Percentiles rank a stretch among this genome's conserved stretches.
Evolutionary conservation across 2,797 vertebrate genomes (phyloP).

Genomic region (Oceanodroma leucorhoa): DNA sequence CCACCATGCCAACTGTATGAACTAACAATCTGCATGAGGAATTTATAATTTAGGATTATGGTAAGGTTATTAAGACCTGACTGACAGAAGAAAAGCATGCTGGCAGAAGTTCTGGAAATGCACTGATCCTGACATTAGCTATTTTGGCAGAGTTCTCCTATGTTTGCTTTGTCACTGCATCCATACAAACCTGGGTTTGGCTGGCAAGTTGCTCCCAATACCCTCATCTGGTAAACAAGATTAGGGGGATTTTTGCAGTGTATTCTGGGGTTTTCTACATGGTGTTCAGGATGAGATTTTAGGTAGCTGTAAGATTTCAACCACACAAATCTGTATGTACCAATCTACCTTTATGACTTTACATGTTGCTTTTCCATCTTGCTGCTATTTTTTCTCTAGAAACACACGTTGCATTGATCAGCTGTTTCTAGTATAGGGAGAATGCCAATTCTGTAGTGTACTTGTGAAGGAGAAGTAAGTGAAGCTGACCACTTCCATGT

Average conservation of each 20-base stretch:
- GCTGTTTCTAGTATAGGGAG: neutral
- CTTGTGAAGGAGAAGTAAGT: neutral
- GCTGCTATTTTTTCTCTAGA: neutral
- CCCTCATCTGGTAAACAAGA: fast-evolving
- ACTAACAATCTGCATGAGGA: neutral
- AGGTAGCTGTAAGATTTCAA: neutral
- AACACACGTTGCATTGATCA: neutral
- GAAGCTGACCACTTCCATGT: neutral
- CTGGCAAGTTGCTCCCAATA: neutral
- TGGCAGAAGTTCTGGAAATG: neutral
- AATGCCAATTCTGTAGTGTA: neutral
- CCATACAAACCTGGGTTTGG: neutral
- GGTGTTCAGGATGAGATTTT: neutral
- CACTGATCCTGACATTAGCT: neutral
- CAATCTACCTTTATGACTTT: neutral
- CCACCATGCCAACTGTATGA: neutral
- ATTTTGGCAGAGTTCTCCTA: neutral
- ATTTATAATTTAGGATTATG: neutral
- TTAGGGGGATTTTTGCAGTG: neutral
- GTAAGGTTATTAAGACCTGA: neutral
- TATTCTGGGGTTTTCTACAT: neutral
- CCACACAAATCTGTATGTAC: neutral
- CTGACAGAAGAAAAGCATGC: neutral
- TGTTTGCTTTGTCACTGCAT: neutral
- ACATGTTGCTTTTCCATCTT: neutral